phyloP scores from a whole-genome alignment of 92 coral and sea anemone species.

The Zoanthus sociatus region DNA sequence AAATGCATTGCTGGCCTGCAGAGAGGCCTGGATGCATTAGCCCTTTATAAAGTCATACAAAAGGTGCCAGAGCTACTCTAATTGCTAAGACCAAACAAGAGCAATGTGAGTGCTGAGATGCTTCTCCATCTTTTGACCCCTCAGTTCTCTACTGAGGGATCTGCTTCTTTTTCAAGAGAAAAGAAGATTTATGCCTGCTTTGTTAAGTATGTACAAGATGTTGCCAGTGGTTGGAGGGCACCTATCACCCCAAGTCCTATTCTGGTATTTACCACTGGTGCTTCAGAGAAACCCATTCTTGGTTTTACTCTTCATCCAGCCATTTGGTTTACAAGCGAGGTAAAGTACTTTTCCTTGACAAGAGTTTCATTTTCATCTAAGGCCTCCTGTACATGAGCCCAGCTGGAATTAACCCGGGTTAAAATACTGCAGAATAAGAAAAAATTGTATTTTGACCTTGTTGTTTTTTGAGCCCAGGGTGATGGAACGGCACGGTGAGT shows the following conservation, averaged over 20 bases:
- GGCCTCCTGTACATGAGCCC: background rate
- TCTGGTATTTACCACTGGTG: slow-evolving; percentile 74
- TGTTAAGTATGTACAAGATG: slow-evolving; percentile 77
- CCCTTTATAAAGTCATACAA: slow-evolving; percentile 49
- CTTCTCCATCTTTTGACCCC: slow-evolving; percentile 64
- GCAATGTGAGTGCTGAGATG: slow-evolving; percentile 63
- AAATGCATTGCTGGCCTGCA: slow-evolving; percentile 43
- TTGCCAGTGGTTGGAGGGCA: slow-evolving; percentile 73
- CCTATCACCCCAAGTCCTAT: slow-evolving; percentile 59
- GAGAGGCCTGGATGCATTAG: slow-evolving; percentile 66
- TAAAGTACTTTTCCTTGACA: slow-evolving; percentile 7
- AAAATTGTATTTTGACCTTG: no score
- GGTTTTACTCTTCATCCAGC: slow-evolving; percentile 72
- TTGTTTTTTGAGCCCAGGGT: no score
- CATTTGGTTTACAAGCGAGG: slow-evolving; percentile 52
- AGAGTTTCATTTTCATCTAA: slow-evolving; percentile 24
- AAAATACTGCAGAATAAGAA: no score
- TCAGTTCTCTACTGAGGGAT: slow-evolving; percentile 69
- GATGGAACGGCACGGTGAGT: no score
- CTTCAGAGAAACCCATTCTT: slow-evolving; percentile 76
- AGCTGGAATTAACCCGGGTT: no score
- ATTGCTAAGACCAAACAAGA: slow-evolving; percentile 60
- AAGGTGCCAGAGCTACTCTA: slow-evolving; percentile 64
- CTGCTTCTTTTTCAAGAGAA: slow-evolving; percentile 61
- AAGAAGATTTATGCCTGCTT: slow-evolving; percentile 70